Evolutionary conservation across 2,113 vertebrate species (phyloP), one percentile per base, ranked within the genome.

Genomic region (Nycticorax nycticorax): DNA sequence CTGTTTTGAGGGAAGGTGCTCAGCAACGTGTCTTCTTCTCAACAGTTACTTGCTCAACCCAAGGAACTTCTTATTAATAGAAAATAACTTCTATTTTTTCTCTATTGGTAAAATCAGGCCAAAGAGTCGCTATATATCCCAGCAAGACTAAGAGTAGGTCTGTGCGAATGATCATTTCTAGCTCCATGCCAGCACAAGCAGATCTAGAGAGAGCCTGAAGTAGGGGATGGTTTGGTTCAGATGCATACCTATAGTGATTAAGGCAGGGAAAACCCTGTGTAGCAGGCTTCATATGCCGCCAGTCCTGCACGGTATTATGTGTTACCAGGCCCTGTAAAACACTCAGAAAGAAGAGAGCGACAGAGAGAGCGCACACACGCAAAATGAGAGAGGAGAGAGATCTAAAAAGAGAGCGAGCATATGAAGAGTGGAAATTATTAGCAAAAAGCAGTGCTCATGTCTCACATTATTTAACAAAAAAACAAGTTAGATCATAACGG

Each of bases 141-240:
- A 18, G 4, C 20, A 77, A 55, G n/a, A 77, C 5, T 41, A 74
- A 50, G 17, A 43, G 24, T 30, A 63, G 32, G 3, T 63, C 41
- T 63, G 13, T 47, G 56, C 1, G 5, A 78, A 71, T 0, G 0
- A 67, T 37, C 3, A 26, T 64, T 91, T 83, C 2, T 7, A 56
- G 26, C 12, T 72, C 21, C 0, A 2, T 8, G 7, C 21, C 67
- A 83, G 48, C 35, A 83, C 27, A 91, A 73, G 26, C 9, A 57
- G 10, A 53, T 32, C 30, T 64, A 63, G 48, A 76, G 14, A 66
- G 20, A 79, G 2, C 5, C 26, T 47, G 17, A 53, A 86, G 15
- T 8, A 66, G 37, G 10, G 28, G 11, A 28, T 53, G 27, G 8
- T 63, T 77, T 76, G 24, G 13, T 56, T 66, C 85, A 24, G 37